These are phyloP conservation scores for Harpalus rubripes DNA, from an alignment of 2,888 invertebrate species.

Conservation along the genomic window DNA sequence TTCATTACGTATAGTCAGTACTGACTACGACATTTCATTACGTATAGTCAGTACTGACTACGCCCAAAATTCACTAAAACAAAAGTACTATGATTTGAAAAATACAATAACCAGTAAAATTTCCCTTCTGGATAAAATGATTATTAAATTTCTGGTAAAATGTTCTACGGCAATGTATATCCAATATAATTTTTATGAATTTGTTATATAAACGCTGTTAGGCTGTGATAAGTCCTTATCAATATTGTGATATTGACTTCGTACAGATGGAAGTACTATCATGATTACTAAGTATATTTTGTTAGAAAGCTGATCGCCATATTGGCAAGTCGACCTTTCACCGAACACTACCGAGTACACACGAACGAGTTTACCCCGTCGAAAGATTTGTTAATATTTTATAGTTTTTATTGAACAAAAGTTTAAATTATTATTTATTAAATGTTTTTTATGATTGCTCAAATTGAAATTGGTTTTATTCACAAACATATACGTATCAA, in stretches of 20 bases:
- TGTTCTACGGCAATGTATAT: constrained; percentile 52
- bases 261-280: constrained; percentile 81
- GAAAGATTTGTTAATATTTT: no score
- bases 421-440: constrained; percentile 2
- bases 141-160: neutral
- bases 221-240: constrained; percentile 80
- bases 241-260: constrained; percentile 80
- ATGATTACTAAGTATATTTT: constrained; percentile 72
- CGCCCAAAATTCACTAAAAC: neutral
- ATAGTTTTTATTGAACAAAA: neutral
- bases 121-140: neutral
- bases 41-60: no score
- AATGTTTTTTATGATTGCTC: neutral
- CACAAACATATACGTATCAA: neutral
- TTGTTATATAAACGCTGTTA: constrained; percentile 71
- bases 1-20: no score
- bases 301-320: constrained; percentile 64
- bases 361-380: no score
- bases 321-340: neutral
- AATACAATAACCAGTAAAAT: neutral
- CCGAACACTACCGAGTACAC: neutral
- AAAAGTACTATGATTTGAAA: neutral
- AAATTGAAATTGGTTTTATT: no score
- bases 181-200: constrained; percentile 53
- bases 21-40: no score